A percentile compares a stretch with the other conserved stretches of the same genome.
These are phyloP conservation scores for Alectoris magna DNA, from an alignment of 2,797 vertebrate species.

Conservation along the genomic window DNA sequence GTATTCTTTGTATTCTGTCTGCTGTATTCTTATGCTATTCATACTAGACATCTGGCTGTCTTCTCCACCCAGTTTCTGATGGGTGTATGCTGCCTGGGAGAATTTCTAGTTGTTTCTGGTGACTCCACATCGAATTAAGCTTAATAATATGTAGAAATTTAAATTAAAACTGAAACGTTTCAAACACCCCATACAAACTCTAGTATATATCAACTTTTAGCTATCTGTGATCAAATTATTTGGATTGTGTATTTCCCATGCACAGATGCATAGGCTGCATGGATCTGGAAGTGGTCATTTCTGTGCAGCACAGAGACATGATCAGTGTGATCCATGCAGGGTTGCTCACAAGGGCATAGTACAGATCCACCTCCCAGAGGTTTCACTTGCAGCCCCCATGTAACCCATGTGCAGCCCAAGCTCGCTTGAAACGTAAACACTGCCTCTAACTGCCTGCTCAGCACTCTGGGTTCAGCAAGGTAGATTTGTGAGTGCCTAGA, in stretches of 20 bases:
- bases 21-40: constrained; percentile 63
- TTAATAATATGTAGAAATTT: neutral
- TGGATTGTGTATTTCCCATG: neutral
- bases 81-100: constrained; percentile 42
- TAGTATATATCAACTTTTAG: neutral
- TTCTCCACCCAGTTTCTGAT: constrained; percentile 42
- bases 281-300: neutral
- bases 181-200: neutral
- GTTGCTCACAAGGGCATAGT: neutral
- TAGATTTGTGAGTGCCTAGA: neutral
- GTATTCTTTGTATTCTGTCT: constrained; percentile 66
- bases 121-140: neutral
- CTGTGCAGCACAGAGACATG: neutral
- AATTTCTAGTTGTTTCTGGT: constrained; percentile 32
- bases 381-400: accelerated
- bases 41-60: constrained; percentile 66
- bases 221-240: neutral
- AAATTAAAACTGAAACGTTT: neutral
- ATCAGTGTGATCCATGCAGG: neutral
- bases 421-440: neutral
- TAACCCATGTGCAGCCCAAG: neutral
- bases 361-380: neutral
- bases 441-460: neutral
- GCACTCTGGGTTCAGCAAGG: neutral
- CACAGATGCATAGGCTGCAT: neutral